A percentile compares a stretch with the other conserved stretches of the same genome.
phyloP scores from a whole-genome alignment of 2,113 vertebrate species.

The Malurus melanocephalus region DNA sequence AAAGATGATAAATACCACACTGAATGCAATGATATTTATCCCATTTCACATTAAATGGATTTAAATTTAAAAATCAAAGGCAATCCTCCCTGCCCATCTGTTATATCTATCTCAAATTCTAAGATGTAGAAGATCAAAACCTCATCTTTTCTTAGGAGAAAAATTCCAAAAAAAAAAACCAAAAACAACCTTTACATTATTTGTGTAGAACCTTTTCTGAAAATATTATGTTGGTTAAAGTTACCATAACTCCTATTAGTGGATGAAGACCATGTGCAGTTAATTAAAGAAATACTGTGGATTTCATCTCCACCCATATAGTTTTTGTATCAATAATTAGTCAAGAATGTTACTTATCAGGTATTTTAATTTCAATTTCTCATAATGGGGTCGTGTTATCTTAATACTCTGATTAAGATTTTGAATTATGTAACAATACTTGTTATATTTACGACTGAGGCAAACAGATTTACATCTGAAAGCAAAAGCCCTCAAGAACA shows the following conservation, averaged over 20 bases:
- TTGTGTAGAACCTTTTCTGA: not conserved
- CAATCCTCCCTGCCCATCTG: not conserved
- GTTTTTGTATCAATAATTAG: not conserved
- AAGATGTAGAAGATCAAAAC: not conserved
- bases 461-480: not conserved
- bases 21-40: not conserved
- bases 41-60: not conserved
- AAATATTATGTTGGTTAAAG: not conserved
- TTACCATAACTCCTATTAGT: not conserved
- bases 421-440: not conserved
- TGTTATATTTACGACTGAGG: not conserved
- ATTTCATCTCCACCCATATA: not conserved
- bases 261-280: not conserved
- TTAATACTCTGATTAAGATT: not conserved
- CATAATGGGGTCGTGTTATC: not conserved
- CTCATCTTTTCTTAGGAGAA: not conserved
- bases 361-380: not conserved
- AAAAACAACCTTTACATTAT: not conserved
- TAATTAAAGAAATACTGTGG: not conserved
- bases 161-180: accelerated
- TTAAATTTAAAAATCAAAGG: not conserved
- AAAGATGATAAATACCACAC: not conserved
- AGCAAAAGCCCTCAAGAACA: not conserved
- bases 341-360: not conserved
- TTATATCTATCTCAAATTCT: not conserved